phyloP scores from a whole-genome alignment of 2,113 vertebrate species.

The Lophochroa leadbeateri region DNA sequence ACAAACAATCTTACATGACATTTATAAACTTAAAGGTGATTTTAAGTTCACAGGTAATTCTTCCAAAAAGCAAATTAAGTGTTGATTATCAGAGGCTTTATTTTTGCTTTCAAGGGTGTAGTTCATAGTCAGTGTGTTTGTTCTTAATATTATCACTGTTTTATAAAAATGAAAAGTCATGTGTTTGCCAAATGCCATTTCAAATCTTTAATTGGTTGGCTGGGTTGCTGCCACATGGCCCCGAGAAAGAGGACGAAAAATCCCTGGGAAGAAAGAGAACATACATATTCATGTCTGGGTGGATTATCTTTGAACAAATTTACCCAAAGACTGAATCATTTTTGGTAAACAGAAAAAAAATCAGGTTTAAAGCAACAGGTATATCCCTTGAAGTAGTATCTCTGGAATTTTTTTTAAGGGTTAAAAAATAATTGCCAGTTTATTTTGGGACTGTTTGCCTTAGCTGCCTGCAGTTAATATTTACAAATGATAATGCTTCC shows the following conservation, averaged over 20 bases:
- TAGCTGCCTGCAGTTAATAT: neutral
- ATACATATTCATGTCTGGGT: neutral
- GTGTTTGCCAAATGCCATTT: neutral
- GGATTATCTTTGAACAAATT: neutral
- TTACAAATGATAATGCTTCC: neutral
- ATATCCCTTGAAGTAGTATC: neutral
- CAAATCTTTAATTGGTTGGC: neutral
- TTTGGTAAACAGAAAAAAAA: neutral
- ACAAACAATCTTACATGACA: neutral
- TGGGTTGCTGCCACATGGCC: neutral
- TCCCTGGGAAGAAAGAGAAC: neutral
- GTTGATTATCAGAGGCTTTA: neutral
- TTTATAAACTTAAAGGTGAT: constrained; percentile 55
- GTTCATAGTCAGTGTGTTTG: neutral
- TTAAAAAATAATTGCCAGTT: neutral
- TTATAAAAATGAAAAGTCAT: neutral
- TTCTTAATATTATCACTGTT: neutral
- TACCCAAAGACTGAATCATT: neutral
- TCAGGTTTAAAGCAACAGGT: neutral
- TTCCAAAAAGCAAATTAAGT: neutral
- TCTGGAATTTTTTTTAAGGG: neutral
- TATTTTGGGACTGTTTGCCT: neutral
- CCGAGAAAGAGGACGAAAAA: neutral
- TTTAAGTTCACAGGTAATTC: constrained; percentile 39
- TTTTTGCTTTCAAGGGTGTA: neutral